Percentiles rank a stretch among this genome's conserved stretches.
phyloP scores from a whole-genome alignment of 1,140 invertebrate genomes.

The Pemphigus obesinymphae region DNA sequence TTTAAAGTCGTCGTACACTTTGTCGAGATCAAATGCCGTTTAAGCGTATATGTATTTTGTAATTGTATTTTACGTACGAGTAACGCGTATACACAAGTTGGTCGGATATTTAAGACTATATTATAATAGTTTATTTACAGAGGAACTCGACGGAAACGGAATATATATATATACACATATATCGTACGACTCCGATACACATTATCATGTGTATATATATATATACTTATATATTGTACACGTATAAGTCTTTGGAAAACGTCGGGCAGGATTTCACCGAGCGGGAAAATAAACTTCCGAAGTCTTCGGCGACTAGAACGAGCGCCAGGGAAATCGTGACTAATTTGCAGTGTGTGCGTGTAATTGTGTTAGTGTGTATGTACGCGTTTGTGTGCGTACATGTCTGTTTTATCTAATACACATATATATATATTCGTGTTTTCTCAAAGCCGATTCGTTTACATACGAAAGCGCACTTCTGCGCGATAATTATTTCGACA shows the following conservation, averaged over 20 bases:
- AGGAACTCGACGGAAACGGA: background rate
- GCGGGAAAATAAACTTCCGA: conserved; percentile 9
- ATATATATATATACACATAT: background rate
- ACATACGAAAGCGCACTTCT: background rate
- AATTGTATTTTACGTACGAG: background rate
- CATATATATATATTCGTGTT: background rate
- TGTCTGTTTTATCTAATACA: no score
- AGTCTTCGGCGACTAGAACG: background rate
- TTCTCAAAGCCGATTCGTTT: conserved; percentile 34
- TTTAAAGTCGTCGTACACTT: no score
- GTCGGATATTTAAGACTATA: background rate
- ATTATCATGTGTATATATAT: background rate
- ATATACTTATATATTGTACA: background rate
- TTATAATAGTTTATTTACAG: background rate
- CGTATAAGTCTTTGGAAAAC: background rate
- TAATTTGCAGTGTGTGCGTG: background rate
- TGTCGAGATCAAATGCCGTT: no score
- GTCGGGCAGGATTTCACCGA: background rate
- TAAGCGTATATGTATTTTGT: background rate
- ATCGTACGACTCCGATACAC: background rate
- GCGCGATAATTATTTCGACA: conserved; percentile 29
- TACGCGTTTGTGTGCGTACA: no score
- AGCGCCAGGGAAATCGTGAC: background rate
- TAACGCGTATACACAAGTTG: background rate
- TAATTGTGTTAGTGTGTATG: background rate